Evolutionary conservation across 2,888 invertebrate genomes (phyloP).

Genomic region (Agrilus cyanescens): DNA sequence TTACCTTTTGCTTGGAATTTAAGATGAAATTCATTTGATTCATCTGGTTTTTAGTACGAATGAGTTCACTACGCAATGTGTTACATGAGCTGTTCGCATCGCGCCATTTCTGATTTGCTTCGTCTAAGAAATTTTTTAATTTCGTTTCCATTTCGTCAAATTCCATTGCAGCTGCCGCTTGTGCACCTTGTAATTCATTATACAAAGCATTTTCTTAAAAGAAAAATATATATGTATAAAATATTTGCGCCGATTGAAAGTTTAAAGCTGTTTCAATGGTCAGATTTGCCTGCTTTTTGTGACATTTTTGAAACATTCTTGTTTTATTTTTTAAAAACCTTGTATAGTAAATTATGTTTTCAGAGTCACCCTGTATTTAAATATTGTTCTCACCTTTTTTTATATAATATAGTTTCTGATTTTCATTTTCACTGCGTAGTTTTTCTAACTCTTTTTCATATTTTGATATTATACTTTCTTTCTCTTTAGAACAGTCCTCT

Average conservation of each 20-base stretch:
- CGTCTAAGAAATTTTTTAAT: constrained; percentile 10
- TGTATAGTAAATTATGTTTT: not conserved
- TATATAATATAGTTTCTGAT: constrained; percentile 1
- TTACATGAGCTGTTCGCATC: constrained; percentile 10
- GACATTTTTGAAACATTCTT: no score
- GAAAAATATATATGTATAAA: not conserved
- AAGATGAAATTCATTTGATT: no score
- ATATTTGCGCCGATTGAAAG: not conserved
- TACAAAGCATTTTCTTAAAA: constrained; percentile 10
- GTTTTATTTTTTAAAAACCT: no score
- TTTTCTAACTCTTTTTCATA: constrained; percentile 6
- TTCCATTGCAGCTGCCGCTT: constrained; percentile 11
- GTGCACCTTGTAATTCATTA: constrained; percentile 11
- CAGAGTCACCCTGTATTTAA: not conserved
- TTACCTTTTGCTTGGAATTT: no score
- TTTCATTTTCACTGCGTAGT: constrained; percentile 4
- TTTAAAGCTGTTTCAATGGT: no score
- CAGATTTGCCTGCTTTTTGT: no score
- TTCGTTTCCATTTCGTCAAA: constrained; percentile 13
- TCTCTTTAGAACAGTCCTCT: constrained; percentile 10
- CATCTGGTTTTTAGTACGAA: constrained; percentile 3
- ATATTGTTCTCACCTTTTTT: constrained; percentile 4
- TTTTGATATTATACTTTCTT: constrained; percentile 1
- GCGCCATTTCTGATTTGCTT: constrained; percentile 12
- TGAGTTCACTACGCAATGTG: constrained; percentile 9